These are phyloP conservation scores for Phenacoccus solenopsis DNA, from an alignment of 1,140 invertebrate species.

Conservation along the genomic window DNA sequence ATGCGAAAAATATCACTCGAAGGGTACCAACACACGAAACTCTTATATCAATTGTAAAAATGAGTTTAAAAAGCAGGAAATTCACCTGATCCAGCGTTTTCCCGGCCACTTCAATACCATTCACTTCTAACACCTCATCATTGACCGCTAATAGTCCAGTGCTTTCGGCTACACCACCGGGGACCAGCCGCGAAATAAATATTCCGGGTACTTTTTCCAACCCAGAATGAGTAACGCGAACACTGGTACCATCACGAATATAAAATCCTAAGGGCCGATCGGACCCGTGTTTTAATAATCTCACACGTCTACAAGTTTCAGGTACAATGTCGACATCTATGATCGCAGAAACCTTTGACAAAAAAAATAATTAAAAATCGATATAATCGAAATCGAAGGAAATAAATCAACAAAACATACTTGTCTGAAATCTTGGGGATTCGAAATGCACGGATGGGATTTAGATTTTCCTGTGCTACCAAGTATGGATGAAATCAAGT, in stretches of 20 bases:
- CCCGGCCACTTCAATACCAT: slow-evolving; percentile 96
- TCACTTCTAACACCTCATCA: slow-evolving; percentile 98
- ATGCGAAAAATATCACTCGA: too few species aligned
- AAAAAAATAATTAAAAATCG: too few species aligned
- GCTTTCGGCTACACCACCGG: slow-evolving; percentile 77
- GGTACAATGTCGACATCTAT: slow-evolving; percentile 99
- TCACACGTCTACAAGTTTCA: slow-evolving; percentile 89
- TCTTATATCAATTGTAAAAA: too few species aligned
- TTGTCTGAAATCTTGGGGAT: slow-evolving; percentile 94
- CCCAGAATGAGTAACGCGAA: slow-evolving; percentile 71
- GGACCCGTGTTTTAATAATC: slow-evolving; percentile 93
- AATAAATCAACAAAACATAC: slow-evolving; percentile 38
- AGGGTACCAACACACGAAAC: too few species aligned
- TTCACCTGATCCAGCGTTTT: slow-evolving; percentile 83
- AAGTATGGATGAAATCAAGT: slow-evolving; percentile 69
- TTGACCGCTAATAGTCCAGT: slow-evolving; percentile 95
- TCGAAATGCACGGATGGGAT: slow-evolving; percentile 73
- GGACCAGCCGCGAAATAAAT: slow-evolving; percentile 86
- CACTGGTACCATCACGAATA: slow-evolving; percentile 77
- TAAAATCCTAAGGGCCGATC: slow-evolving; percentile 97
- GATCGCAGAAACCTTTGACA: slow-evolving; percentile 90
- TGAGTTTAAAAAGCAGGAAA: background rate
- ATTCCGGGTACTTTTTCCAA: slow-evolving; percentile 86
- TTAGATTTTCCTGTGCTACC: slow-evolving; percentile 68
- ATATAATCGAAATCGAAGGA: slow-evolving; percentile 13